Base-by-base conservation (phyloP, 2,888 invertebrate genomes). In the Phasia obesa region DNA sequence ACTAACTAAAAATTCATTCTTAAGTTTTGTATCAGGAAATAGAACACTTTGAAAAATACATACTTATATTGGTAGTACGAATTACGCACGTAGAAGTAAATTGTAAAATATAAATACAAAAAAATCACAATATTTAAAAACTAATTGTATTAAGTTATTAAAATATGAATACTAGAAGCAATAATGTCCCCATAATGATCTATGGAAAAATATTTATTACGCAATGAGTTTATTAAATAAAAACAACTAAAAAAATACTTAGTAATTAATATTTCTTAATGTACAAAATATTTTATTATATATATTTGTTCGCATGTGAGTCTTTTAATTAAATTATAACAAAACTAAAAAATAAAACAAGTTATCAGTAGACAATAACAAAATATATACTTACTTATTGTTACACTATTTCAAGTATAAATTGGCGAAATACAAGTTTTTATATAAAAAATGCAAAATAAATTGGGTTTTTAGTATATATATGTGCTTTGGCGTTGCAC, bases 131-230 rank as follows among this genome's bases (percentile, higher is more conserved):
- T 27, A 31, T 23, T 53, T 64, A 57, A 38, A n/a, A 38, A 44
- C 55, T 77, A 78, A 69, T 64, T 57, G 53, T 19, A 74, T 78
- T 77, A 82, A 67, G 60, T 71, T 77, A 51, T 71, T 44, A 81
- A 71, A 44, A 51, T 4, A 7, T 11, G 51, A 17, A 38, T 35
- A 35, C 9, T 1, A 59, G 13, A 25, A 60, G 53, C 11, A 17
- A 60, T 53, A 76, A 13, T 47, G n/a, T 65, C 77, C 60, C 65
- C 62, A 47, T 13, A 38, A 38, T 57, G 49, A 62, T 49, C 11
- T 17, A 19, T 62, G 42, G 19, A 73, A 73, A 64, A 65, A 65
- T 65, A 59, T 59, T 17, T 17, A 25, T 73, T 73, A 73, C 44
- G 59, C 57, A 69, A 51, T 69, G 51, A 57, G 25, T 77, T 42